A percentile compares a stretch with the other conserved stretches of the same genome.
These are phyloP conservation scores for Zosterops borbonicus DNA, from an alignment of 2,113 vertebrate genomes.

Conservation along the genomic window DNA sequence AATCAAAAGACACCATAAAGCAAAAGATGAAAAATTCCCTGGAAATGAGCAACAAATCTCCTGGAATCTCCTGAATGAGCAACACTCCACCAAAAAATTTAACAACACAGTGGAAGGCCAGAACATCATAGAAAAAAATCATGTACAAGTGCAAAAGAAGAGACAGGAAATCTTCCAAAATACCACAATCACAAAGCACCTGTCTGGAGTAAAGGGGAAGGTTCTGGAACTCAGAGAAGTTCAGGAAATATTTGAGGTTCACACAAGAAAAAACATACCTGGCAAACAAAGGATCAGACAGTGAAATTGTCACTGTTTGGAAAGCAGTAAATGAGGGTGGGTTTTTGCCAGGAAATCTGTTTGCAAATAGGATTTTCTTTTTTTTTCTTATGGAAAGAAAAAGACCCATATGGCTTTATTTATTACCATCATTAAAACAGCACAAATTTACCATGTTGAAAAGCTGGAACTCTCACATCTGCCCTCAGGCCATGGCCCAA, in stretches of 20 bases:
- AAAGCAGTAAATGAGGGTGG: background rate
- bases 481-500: background rate
- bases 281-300: background rate
- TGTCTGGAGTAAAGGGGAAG: background rate
- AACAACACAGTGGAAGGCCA: background rate
- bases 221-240: background rate
- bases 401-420: background rate
- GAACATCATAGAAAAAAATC: background rate
- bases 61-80: background rate
- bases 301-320: background rate
- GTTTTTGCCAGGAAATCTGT: background rate
- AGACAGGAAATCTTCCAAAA: background rate
- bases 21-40: background rate
- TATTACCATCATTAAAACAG: background rate
- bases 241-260: background rate
- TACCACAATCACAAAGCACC: background rate
- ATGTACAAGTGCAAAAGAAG: background rate
- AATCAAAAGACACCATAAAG: background rate
- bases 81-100: background rate
- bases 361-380: background rate
- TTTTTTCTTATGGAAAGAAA: background rate
- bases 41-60: too few relatives aligned
- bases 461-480: background rate
- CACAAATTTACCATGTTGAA: background rate
- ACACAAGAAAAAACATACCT: background rate